Percentiles rank a stretch among this genome's conserved stretches.
These are phyloP conservation scores for Andinoacara biseriatus DNA, from an alignment of 2,113 vertebrate genomes.

Conservation along the genomic window DNA sequence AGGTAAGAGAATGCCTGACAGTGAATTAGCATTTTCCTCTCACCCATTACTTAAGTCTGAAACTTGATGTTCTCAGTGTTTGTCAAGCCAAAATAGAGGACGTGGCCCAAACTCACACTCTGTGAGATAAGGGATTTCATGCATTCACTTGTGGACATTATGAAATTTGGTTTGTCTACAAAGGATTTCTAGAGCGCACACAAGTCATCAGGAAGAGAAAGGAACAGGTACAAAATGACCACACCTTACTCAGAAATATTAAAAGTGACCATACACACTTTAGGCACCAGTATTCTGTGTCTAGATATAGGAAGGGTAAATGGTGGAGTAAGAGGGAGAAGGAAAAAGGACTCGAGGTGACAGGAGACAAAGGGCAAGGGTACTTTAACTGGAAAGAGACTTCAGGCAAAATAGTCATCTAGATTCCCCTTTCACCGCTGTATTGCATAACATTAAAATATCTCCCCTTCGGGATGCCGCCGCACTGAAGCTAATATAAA, in stretches of 20 bases:
- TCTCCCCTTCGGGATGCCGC: conserved; percentile 16
- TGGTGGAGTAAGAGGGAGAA: neutral
- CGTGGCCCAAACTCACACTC: conserved; percentile 16
- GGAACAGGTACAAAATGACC: neutral
- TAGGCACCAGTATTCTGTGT: conserved; percentile 7
- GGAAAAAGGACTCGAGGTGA: neutral
- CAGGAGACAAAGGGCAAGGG: conserved; percentile 17
- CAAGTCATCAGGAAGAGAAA: neutral
- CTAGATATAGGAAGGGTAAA: neutral
- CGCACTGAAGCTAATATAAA: conserved; percentile 58
- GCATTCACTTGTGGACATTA: neutral
- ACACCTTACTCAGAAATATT: neutral
- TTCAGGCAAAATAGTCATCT: conserved; percentile 29
- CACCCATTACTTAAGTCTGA: conserved; percentile 30
- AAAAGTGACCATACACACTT: neutral
- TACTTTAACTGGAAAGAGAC: neutral
- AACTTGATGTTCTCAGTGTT: neutral
- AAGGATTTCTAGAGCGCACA: neutral
- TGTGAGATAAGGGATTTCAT: neutral
- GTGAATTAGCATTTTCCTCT: conserved; percentile 41
- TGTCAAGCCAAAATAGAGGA: conserved; percentile 23
- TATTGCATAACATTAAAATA: conserved; percentile 48
- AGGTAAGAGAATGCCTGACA: conserved; percentile 4
- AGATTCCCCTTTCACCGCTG: conserved; percentile 28
- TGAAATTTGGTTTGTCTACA: neutral